phyloP scores from a whole-genome alignment of 2,113 vertebrate genomes.

The Irena cyanogastra region DNA sequence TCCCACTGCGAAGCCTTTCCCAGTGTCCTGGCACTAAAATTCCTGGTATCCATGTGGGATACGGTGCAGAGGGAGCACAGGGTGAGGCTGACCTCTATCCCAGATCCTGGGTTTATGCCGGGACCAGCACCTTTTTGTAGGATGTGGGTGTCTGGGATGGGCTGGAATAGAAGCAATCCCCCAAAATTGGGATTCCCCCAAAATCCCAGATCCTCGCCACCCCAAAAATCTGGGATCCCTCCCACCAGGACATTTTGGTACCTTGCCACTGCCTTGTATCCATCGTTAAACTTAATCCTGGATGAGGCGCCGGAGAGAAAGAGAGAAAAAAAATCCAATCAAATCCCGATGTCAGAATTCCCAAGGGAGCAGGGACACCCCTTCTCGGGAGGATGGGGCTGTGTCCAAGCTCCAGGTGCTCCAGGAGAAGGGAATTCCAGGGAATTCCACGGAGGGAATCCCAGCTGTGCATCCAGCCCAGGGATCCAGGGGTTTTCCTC shows the following conservation, averaged over 20 bases:
- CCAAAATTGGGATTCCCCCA: neutral
- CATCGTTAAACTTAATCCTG: conserved; percentile 58
- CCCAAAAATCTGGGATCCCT: neutral
- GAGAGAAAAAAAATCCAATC: neutral
- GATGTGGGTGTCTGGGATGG: neutral
- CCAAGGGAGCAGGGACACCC: neutral
- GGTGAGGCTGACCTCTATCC: neutral
- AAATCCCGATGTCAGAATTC: neutral
- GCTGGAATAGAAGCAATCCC: neutral
- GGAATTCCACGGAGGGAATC: too few species aligned
- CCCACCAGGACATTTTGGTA: neutral
- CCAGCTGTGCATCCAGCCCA: neutral
- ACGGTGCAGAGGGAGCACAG: neutral
- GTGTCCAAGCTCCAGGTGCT: neutral
- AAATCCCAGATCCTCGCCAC: neutral
- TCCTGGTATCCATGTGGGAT: neutral
- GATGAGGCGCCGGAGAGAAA: neutral
- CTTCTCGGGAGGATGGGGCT: neutral
- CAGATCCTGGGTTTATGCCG: neutral
- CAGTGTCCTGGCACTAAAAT: neutral
- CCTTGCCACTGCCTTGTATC: conserved; percentile 67
- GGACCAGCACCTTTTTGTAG: rapidly evolving
- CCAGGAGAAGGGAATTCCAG: too few species aligned
- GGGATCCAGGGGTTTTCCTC: neutral
- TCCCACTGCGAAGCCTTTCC: neutral